Percentiles rank a stretch among this genome's conserved stretches.
Conservation (phyloP, 2,113 vertebrate genomes). For the Panthera tigris region DNA sequence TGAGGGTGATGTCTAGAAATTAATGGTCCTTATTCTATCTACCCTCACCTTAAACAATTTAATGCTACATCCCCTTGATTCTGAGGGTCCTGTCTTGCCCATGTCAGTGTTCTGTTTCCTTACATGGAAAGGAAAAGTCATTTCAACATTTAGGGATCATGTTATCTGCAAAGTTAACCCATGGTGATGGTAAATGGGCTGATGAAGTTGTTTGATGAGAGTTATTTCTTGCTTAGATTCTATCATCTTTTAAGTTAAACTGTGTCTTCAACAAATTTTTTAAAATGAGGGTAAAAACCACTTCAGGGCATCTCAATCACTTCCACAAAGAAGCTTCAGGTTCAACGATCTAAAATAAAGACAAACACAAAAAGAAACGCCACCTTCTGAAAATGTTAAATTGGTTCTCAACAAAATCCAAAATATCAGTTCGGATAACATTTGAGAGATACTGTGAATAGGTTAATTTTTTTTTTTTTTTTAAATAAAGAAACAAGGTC, state of each 20-base stretch:
- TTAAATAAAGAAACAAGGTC: background rate
- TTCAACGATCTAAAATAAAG: background rate
- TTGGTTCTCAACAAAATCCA: background rate
- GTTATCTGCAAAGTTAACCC: background rate
- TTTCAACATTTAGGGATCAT: background rate
- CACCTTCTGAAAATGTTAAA: background rate
- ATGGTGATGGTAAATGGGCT: background rate
- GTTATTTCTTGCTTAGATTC: background rate
- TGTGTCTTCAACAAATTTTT: background rate
- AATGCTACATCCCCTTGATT: background rate
- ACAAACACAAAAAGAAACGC: background rate
- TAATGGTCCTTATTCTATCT: background rate
- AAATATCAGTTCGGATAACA: background rate
- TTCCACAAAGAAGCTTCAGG: background rate
- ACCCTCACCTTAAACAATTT: background rate
- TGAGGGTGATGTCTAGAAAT: background rate
- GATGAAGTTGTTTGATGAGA: background rate
- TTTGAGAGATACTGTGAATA: background rate
- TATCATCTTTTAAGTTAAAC: background rate
- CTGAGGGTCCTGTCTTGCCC: background rate
- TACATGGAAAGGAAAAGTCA: background rate
- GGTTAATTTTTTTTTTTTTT: background rate
- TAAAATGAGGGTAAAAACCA: background rate
- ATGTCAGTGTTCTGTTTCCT: background rate
- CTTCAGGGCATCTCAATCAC: background rate